These are phyloP conservation scores for Parus major DNA, from an alignment of 2,113 vertebrate species.

Conservation along the genomic window DNA sequence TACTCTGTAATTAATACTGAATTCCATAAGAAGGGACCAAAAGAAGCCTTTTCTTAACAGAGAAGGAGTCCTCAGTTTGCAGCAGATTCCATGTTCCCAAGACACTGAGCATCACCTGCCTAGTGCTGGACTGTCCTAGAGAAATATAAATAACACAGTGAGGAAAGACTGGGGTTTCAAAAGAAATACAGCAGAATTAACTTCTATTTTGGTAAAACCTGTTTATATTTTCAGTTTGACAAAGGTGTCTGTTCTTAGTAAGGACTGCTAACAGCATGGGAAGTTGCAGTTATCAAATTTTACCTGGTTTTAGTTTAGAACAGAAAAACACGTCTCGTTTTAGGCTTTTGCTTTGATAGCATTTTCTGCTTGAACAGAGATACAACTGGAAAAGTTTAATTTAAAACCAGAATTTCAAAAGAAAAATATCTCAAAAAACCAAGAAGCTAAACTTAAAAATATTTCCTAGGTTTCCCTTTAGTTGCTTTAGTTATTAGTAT, in stretches of 20 bases:
- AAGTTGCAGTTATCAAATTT: neutral
- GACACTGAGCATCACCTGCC: neutral
- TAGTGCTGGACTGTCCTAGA: neutral
- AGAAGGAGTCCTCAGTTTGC: neutral
- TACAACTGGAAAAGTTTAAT: neutral
- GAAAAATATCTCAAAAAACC: neutral
- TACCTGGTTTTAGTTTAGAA: neutral
- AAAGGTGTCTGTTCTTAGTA: neutral
- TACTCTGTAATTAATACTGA: neutral
- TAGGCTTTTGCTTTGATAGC: neutral
- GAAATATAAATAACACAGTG: neutral
- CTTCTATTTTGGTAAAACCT: neutral
- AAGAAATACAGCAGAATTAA: neutral
- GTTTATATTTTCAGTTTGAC: neutral
- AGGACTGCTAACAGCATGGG: neutral
- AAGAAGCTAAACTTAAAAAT: neutral
- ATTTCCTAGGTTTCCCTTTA: neutral
- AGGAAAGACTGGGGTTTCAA: neutral
- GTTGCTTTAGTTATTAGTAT: conserved; percentile 26
- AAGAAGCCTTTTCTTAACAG: neutral
- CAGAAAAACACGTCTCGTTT: neutral
- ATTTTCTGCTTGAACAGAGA: neutral
- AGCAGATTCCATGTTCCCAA: neutral
- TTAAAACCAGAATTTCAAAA: neutral
- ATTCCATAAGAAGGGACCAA: neutral